Evolutionary conservation across 2,113 vertebrate species (phyloP).

Genomic region (Periophthalmus modestus): DNA sequence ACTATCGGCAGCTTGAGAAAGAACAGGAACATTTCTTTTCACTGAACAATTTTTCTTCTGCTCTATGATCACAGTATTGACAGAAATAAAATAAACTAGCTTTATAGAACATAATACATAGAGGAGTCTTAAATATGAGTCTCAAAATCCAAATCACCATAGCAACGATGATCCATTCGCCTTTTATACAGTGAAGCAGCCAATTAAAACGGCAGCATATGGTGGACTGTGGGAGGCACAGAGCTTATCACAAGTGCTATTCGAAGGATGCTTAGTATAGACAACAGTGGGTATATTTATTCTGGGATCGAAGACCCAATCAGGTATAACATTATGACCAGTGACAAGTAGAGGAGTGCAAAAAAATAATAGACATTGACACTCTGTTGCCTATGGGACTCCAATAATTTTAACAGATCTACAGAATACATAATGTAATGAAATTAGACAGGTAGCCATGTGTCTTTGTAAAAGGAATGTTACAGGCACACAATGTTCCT

Average conservation of each 20-base stretch:
- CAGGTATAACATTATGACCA: not conserved
- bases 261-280: not conserved
- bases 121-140: not conserved
- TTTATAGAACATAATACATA: not conserved
- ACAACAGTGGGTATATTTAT: not conserved
- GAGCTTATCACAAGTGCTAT: not conserved
- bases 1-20: not conserved
- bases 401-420: too few species aligned
- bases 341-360: not conserved
- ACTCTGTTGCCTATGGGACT: too few species aligned
- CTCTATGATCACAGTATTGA: not conserved
- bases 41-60: not conserved
- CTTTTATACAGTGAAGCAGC: not conserved
- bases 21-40: not conserved
- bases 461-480: too few species aligned
- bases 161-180: constrained; percentile 17
- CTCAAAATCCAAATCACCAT: constrained; percentile 15
- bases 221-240: constrained; percentile 11
- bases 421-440: too few species aligned
- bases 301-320: not conserved
- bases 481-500: not conserved
- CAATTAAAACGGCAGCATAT: constrained; percentile 33
- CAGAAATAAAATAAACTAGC: not conserved
- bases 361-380: not conserved
- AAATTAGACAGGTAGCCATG: not conserved